Percentiles rank a stretch among this genome's conserved stretches.
Conservation (phyloP, 92 coral and sea anemone genomes). For the Porites lobata region DNA sequence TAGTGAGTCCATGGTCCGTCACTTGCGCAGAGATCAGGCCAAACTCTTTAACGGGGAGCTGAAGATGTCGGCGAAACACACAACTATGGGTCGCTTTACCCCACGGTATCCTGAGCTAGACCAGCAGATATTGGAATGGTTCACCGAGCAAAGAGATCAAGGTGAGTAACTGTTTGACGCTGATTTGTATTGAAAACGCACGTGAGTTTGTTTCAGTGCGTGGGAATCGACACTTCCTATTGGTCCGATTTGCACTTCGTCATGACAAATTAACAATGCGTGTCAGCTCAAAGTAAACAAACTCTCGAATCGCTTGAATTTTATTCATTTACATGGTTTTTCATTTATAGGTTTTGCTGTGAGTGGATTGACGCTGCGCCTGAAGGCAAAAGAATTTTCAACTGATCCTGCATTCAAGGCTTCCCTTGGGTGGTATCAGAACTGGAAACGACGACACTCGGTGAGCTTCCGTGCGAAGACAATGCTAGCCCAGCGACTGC, state of each 20-base stretch:
- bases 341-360: slow-evolving; percentile 24
- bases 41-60: slow-evolving; percentile 10
- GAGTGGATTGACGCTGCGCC: slow-evolving; percentile 26
- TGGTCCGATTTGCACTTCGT: slow-evolving; percentile 10
- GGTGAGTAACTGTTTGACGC: slow-evolving; percentile 8
- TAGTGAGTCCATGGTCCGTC: slow-evolving; percentile 15
- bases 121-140: slow-evolving; percentile 26
- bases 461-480: slow-evolving; percentile 30
- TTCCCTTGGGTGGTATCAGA: slow-evolving; percentile 40
- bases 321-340: slow-evolving; percentile 18
- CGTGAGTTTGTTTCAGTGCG: slow-evolving; percentile 20
- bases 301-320: slow-evolving; percentile 6
- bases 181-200: slow-evolving; percentile 14
- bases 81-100: background rate
- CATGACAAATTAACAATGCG: slow-evolving; percentile 22
- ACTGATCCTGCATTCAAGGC: slow-evolving; percentile 30
- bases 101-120: slow-evolving; percentile 26
- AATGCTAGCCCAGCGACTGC: slow-evolving; percentile 54
- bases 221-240: slow-evolving; percentile 19
- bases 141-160: background rate
- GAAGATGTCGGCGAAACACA: slow-evolving; percentile 3
- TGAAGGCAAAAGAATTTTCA: slow-evolving; percentile 23
- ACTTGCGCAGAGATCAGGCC: background rate
- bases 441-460: slow-evolving; percentile 33
- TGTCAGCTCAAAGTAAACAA: slow-evolving; percentile 11